Evolutionary conservation across 2,113 vertebrate species (phyloP).

Genomic region (Amia ocellicauda): DNA sequence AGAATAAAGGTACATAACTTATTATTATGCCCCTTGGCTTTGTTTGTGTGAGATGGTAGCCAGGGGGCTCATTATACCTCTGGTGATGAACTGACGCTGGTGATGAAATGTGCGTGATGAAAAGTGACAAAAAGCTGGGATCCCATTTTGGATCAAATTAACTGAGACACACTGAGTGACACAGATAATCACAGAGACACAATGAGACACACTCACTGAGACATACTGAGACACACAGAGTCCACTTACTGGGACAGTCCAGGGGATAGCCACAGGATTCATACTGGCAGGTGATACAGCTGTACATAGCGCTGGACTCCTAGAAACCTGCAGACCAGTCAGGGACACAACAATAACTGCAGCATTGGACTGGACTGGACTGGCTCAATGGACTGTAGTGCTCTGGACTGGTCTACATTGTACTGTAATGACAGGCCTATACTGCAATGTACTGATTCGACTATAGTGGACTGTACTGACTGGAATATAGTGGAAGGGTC

Average conservation of each 20-base stretch:
- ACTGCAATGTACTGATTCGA: no score
- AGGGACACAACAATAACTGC: no score
- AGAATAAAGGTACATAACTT: no score
- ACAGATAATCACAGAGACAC: conserved; percentile 28
- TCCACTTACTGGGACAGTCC: conserved; percentile 61
- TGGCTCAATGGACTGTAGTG: not conserved
- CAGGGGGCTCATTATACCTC: conserved; percentile 30
- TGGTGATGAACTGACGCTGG: conserved; percentile 30
- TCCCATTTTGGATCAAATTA: no score
- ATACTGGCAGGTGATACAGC: conserved; percentile 56
- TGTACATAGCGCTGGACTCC: conserved; percentile 45
- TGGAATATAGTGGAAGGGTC: no score
- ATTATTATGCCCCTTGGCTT: no score
- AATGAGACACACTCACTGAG: conserved; percentile 14
- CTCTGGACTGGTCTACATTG: no score
- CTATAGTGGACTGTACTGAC: no score
- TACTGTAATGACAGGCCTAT: no score
- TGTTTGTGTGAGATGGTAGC: no score
- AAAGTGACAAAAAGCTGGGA: no score
- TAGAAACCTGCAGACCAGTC: conserved; percentile 53
- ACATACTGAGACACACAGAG: conserved; percentile 28
- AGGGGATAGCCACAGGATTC: conserved; percentile 60
- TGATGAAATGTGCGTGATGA: no score
- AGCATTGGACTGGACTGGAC: not conserved
- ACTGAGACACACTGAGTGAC: conserved; percentile 33